Evolutionary conservation across 1,140 invertebrate species (phyloP).

Genomic region (Drosophila kepulauana): DNA sequence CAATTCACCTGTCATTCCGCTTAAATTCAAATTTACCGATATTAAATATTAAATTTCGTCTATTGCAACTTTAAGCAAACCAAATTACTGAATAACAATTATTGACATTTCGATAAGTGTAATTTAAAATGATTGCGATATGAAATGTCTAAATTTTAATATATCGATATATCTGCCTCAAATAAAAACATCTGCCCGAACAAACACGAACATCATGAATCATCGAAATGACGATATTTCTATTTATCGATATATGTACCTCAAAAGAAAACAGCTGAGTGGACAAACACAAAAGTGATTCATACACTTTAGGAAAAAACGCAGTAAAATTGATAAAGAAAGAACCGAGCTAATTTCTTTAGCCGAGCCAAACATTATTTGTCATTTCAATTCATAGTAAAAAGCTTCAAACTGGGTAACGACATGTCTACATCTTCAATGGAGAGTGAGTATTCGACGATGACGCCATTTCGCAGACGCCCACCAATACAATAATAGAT

Average conservation of each 20-base stretch:
- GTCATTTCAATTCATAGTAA: conserved; percentile 74
- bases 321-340: conserved; percentile 29
- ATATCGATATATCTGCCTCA: too few relatives aligned
- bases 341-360: conserved; percentile 4
- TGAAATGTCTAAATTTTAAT: too few relatives aligned
- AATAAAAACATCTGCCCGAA: too few relatives aligned
- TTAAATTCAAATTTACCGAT: conserved; percentile 72
- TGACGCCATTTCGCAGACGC: conserved; percentile 49
- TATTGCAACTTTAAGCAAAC: background rate
- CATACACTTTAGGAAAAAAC: conserved; percentile 29
- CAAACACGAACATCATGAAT: too few relatives aligned
- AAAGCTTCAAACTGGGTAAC: conserved; percentile 89
- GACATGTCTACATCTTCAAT: conserved; percentile 94
- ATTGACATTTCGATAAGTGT: too few relatives aligned
- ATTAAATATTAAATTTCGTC: conserved; percentile 46
- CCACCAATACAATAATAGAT: conserved; percentile 50
- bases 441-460: conserved; percentile 89
- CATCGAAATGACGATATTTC: too few relatives aligned
- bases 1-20: conserved; percentile 54
- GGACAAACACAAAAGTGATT: conserved; percentile 44
- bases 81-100: background rate
- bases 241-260: background rate
- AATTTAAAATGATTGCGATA: too few relatives aligned
- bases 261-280: conserved; percentile 28
- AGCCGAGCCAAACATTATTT: conserved; percentile 17